Evolutionary conservation across 2,888 invertebrate species (phyloP), one percentile per base, ranked within the genome.

Genomic region (Leucophenga maculata): DNA sequence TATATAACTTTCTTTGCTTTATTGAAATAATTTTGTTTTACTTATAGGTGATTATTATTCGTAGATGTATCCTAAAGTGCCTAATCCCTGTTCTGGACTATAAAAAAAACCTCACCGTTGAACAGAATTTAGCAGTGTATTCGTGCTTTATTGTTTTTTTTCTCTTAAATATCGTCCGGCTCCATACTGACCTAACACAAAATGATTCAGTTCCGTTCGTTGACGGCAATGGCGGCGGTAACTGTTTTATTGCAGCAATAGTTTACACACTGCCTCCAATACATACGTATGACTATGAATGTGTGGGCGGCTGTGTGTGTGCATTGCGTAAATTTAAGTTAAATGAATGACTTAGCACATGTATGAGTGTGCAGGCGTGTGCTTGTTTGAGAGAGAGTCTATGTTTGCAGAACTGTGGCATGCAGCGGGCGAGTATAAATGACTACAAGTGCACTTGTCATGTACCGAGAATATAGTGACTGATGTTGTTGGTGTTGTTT

Each of bases 261-360:
- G 48, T 65, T 65, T 31, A 32, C 65, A 22, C 52, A 22, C 52
- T 52, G 26, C 11, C 20, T 32, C 22, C 32, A 73, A 72, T 57
- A 64, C 44, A 65, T 69, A 73, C 9, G 14, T 16, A 31, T 74
- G 75, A 69, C 57, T 69, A 75, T 59, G 75, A 75, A 79, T 83
- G 79, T 74, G 83, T 79, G 75, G 75, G 82, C 70, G 79, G 20
- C 44, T 46, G 67, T 72, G 65, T 66, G 66, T 70, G 73, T 73
- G 75, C 80, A 75, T 77, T 76, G 84, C 76, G 81, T 81, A 84
- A 84, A 48, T 64, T 64, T 48, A 8, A 64, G 44, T 48, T 22
- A 64, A 64, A 83, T 81, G 83, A 81, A 82, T 81, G 81, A 80
- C 14, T 3, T 11, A 60, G 26, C 13, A 60, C 22, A 54, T 22